Conservation (phyloP, 2,888 invertebrate species). For the Acheta domesticus region DNA sequence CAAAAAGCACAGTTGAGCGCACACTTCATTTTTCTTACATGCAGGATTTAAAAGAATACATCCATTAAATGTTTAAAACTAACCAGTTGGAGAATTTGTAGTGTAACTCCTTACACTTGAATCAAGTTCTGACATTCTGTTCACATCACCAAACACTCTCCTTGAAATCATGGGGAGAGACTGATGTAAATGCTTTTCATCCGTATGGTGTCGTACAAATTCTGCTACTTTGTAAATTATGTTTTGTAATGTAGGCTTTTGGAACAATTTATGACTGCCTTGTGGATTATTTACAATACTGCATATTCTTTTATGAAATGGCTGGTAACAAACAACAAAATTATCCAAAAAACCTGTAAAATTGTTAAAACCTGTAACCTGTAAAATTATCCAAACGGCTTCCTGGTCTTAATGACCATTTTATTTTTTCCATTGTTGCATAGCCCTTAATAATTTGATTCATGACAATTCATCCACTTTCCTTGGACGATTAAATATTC, state of each 20-base stretch:
- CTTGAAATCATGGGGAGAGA: conserved; percentile 29
- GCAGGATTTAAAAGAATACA: no score
- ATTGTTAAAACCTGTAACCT: no score
- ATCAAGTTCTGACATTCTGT: conserved; percentile 23
- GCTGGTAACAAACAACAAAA: conserved; percentile 20
- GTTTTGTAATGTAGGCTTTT: background rate
- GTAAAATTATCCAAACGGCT: background rate
- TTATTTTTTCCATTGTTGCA: no score
- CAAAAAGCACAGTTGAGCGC: no score
- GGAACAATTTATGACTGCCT: background rate
- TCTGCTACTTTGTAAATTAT: conserved; percentile 29
- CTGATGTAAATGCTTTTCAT: conserved; percentile 21
- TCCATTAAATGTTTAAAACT: no score
- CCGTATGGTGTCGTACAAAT: conserved; percentile 28
- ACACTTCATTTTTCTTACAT: no score
- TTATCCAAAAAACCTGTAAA: no score
- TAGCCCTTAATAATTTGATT: no score
- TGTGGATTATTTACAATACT: no score
- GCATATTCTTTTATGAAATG: conserved; percentile 23
- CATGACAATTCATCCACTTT: no score
- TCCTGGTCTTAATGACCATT: no score
- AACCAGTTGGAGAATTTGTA: background rate
- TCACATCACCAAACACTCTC: conserved; percentile 30
- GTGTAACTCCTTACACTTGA: conserved; percentile 33
- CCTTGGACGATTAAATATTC: no score